Evolutionary conservation across 23 tunicate species (phyloP).

Genomic region (Aplidium turbinatum): DNA sequence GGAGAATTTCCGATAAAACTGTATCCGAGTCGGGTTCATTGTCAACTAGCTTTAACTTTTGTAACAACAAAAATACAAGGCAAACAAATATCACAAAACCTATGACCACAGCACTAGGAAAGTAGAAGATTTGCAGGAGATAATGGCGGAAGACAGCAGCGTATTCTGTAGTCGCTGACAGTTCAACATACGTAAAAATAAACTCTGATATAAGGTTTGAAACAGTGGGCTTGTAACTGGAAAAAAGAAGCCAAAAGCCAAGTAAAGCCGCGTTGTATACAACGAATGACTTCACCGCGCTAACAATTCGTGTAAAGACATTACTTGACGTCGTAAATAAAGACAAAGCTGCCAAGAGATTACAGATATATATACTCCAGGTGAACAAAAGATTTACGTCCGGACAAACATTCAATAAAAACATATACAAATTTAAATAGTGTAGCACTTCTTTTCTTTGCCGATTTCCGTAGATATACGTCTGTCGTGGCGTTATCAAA

Average conservation of each 20-base stretch:
- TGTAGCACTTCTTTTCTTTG: no score
- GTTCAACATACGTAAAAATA: background rate
- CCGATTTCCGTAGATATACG: conserved; percentile 20
- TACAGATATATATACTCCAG: conserved; percentile 50
- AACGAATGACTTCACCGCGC: conserved; percentile 33
- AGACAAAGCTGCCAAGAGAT: conserved; percentile 31
- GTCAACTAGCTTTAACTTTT: conserved; percentile 4
- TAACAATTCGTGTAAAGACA: conserved; percentile 11
- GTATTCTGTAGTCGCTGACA: background rate
- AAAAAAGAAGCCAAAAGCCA: conserved; percentile 42
- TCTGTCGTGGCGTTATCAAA: background rate
- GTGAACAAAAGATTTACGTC: conserved; percentile 54
- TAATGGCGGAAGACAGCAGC: conserved; percentile 20
- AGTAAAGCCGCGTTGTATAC: conserved; percentile 42
- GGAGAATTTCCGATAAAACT: conserved; percentile 26
- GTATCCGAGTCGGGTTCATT: conserved; percentile 21
- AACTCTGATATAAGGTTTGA: background rate
- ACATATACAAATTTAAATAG: conserved; percentile 22
- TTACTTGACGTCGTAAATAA: conserved; percentile 30
- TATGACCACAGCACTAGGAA: background rate
- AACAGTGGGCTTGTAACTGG: conserved; percentile 30
- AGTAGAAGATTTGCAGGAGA: background rate
- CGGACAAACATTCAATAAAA: conserved; percentile 12
- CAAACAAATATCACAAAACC: conserved; percentile 43
- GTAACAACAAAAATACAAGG: background rate